Conservation (phyloP, 2,113 vertebrate genomes). For the Nymphicus hollandicus region DNA sequence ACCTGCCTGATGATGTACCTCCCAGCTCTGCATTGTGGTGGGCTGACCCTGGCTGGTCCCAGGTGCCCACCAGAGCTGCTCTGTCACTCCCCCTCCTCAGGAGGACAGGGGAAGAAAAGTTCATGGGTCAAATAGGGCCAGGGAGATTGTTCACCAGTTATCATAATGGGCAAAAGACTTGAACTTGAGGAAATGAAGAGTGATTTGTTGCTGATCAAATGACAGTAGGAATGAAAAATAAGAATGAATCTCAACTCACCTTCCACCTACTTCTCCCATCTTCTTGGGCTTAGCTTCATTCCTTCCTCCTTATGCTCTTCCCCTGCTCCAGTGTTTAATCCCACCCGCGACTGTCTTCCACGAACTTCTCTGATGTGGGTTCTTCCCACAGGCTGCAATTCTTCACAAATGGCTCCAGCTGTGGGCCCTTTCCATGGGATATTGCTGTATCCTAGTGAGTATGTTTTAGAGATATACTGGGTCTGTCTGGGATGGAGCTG, state of each 20-base stretch:
- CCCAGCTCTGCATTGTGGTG: neutral
- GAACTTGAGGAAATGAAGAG: neutral
- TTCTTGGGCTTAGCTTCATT: neutral
- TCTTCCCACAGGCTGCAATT: neutral
- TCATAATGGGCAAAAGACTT: neutral
- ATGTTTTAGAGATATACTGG: neutral
- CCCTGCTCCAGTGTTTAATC: fast-evolving
- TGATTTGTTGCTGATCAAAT: neutral
- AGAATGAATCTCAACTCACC: neutral
- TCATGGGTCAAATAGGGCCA: neutral
- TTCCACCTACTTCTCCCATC: neutral
- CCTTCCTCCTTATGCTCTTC: neutral
- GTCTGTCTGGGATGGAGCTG: neutral
- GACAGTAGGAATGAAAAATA: neutral
- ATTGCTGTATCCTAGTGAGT: neutral
- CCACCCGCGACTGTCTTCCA: fast-evolving
- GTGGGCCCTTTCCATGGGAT: neutral
- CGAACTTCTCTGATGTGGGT: fast-evolving
- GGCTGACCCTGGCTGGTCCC: neutral
- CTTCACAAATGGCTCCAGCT: neutral
- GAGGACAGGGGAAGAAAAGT: neutral
- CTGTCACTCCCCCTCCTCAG: neutral
- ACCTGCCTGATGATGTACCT: neutral
- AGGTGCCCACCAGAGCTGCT: fast-evolving
- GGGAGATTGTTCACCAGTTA: neutral